Evolutionary conservation across 1,140 invertebrate genomes (phyloP).

Genomic region (Hycleus phaleratus): DNA sequence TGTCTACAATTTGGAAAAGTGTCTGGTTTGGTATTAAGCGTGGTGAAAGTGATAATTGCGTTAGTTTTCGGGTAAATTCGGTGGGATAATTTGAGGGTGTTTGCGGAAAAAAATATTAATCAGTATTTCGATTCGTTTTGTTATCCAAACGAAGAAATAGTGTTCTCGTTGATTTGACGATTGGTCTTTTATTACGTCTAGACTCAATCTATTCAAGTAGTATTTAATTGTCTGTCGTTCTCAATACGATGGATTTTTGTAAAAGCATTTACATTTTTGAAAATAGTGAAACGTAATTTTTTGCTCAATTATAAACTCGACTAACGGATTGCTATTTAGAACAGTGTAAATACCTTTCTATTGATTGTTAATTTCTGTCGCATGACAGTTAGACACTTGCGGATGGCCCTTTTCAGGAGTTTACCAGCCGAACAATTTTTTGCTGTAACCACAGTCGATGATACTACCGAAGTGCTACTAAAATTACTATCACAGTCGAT

Average conservation of each 20-base stretch:
- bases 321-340: no score
- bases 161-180: no score
- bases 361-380: slow-evolving; percentile 35
- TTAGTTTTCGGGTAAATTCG: no score
- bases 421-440: slow-evolving; percentile 10
- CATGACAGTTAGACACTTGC: slow-evolving; percentile 35
- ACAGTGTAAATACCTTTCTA: slow-evolving; percentile 31
- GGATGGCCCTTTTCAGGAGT: slow-evolving; percentile 30
- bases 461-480: not conserved
- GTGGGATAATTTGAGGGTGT: no score
- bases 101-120: no score
- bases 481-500: not conserved
- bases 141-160: no score
- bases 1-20: no score
- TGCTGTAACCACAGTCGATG: not conserved
- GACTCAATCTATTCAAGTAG: not conserved
- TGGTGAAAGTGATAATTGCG: no score
- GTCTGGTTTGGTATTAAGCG: no score
- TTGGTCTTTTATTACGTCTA: slow-evolving; percentile 6
- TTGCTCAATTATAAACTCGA: no score
- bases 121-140: no score
- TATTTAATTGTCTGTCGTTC: not conserved
- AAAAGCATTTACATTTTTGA: not conserved
- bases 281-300: no score
- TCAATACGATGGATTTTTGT: not conserved